Evolutionary conservation across 1,140 invertebrate genomes (phyloP), one percentile per base, ranked within the genome.

Genomic region (Drosophila nigrodunni): DNA sequence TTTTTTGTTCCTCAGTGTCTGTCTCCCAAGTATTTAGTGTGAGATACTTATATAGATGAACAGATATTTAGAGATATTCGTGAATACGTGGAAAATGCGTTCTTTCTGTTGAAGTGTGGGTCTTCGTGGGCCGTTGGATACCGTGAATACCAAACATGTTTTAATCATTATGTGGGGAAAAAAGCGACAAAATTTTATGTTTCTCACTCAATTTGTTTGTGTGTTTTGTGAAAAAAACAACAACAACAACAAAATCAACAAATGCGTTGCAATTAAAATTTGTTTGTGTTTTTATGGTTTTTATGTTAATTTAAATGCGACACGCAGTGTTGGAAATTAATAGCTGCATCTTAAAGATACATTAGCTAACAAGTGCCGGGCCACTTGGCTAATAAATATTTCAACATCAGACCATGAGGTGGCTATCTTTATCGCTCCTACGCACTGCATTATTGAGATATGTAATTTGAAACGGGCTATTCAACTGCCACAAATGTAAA

Each of bases 161-260:
- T 75, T 39, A 43, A 13, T 75, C 73, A 72, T 75, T 75, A 75
- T 75, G 54, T 25, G 59, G 69, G 64, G 59, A 37, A 78, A 74
- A 58, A 60, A 70, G 72, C 66, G 71, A 80, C 74, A 74, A 79
- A 83, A 89, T 78, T 83, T 75, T 68, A 89, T 89, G 80, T 88
- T 83, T 88, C 85, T 89, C 83, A 89, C 80, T 88, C 76, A 89
- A 89, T 88, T 88, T 88, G 83, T 88, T 54, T 89, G 82, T 79
- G 66, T 30, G 25, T 30, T 30, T 72, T 78, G 77, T 39, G 6
- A 13, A 62, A 64, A 30, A 30, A 30, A 5, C 25, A 25, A 25
- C 25, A 25, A 3, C 2, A 25, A 30, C 3, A 30, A 30, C 25
- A 30, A 74, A 55, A 78, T 69, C 65, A 83, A 88, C 85, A 88